Percentiles rank a stretch among this genome's conserved stretches.
Evolutionary conservation across 2,888 invertebrate genomes (phyloP).

Genomic region (Xestia rhomboidea): DNA sequence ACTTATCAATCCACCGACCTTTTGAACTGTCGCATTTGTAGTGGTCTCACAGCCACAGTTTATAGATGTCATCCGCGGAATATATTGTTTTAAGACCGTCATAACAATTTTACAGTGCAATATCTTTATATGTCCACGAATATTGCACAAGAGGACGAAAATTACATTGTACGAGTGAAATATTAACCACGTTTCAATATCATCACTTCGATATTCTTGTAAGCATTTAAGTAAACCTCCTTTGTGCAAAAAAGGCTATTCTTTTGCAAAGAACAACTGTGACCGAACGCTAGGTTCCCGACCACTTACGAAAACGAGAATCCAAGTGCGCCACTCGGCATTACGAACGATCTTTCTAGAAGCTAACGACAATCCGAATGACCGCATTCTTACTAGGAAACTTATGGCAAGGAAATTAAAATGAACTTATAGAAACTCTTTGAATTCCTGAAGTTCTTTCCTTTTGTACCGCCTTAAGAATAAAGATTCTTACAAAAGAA

Average conservation of each 20-base stretch:
- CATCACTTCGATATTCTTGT: conserved; percentile 12
- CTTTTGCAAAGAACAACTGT: conserved; percentile 43
- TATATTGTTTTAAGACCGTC: conserved; percentile 36
- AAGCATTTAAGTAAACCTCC: not conserved
- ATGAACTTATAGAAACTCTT: conserved; percentile 56
- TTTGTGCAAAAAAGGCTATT: conserved; percentile 35
- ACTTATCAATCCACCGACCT: conserved; percentile 30
- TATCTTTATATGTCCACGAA: conserved; percentile 23
- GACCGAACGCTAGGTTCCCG: conserved; percentile 33
- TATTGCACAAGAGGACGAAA: not conserved
- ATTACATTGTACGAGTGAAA: conserved; percentile 24
- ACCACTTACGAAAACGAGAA: conserved; percentile 57
- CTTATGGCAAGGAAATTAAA: conserved; percentile 56
- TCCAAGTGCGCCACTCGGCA: conserved; percentile 50
- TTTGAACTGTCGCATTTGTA: conserved; percentile 16
- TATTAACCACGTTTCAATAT: conserved; percentile 27
- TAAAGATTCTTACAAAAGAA: conserved; percentile 41
- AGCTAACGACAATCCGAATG: conserved; percentile 62
- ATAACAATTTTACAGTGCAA: conserved; percentile 41
- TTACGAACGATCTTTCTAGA: conserved; percentile 50
- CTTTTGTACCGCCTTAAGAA: too few relatives aligned
- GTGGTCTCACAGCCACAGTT: conserved; percentile 18
- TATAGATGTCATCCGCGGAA: conserved; percentile 23
- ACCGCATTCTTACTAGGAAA: conserved; percentile 53
- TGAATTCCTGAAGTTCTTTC: conserved; percentile 46